Evolutionary conservation across 2,797 vertebrate genomes (phyloP).

Genomic region (Nannoperca australis): DNA sequence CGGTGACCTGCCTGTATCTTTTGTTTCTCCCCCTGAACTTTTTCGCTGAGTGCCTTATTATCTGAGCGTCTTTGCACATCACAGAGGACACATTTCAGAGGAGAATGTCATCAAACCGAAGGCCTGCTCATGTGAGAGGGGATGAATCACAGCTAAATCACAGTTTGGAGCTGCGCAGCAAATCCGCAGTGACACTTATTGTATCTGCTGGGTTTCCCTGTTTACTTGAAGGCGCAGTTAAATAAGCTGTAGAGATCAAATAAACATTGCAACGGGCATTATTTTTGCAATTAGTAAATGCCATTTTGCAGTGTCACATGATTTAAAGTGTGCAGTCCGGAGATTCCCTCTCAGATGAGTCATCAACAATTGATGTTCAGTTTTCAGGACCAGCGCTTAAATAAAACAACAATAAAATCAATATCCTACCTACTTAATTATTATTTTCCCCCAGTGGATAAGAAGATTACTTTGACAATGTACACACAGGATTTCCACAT

Average conservation of each 20-base stretch:
- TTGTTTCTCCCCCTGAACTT: constrained; percentile 31
- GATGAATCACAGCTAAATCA: constrained; percentile 54
- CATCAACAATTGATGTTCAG: constrained; percentile 1
- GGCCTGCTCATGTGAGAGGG: constrained; percentile 32
- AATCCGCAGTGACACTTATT: constrained; percentile 36
- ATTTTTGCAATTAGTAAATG: constrained; percentile 10
- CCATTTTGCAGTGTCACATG: background rate
- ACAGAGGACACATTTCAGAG: constrained; percentile 40
- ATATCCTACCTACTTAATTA: constrained; percentile 5
- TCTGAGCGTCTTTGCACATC: constrained; percentile 35
- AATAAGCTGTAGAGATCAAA: background rate
- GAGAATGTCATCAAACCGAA: constrained; percentile 37
- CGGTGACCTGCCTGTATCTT: constrained; percentile 23
- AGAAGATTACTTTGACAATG: too few relatives aligned
- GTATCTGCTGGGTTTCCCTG: constrained; percentile 10
- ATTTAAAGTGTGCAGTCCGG: constrained; percentile 7
- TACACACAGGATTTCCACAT: too few relatives aligned
- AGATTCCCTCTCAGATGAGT: background rate
- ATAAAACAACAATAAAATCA: constrained; percentile 30
- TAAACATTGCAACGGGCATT: constrained; percentile 17
- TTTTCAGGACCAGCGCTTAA: constrained; percentile 11
- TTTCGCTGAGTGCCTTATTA: constrained; percentile 29
- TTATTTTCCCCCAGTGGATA: constrained; percentile 7
- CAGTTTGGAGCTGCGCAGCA: constrained; percentile 20
- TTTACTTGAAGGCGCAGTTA: constrained; percentile 7